phyloP scores from a whole-genome alignment of 2,888 invertebrate species.

The Nomada flava region DNA sequence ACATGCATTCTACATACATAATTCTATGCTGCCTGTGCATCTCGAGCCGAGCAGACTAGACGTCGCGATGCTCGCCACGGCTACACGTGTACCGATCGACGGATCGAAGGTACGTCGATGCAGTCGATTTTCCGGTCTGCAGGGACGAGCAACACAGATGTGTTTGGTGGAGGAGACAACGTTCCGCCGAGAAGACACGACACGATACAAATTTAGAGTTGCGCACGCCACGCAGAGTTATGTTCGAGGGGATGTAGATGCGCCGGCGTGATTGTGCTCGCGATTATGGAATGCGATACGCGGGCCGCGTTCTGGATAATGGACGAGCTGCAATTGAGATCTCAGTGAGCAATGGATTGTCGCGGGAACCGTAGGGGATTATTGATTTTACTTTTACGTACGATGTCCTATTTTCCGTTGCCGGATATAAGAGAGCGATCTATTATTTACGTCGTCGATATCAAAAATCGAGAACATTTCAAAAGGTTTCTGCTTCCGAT shows the following conservation, averaged over 20 bases:
- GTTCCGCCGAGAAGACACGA: conserved; percentile 5
- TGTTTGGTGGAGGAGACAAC: background rate
- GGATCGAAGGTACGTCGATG: background rate
- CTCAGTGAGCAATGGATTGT: background rate
- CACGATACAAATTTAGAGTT: conserved; percentile 16
- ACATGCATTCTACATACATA: conserved; percentile 53
- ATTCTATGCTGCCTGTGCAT: background rate
- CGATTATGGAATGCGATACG: conserved; percentile 24
- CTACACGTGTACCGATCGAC: conserved; percentile 7
- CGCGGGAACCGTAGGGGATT: background rate
- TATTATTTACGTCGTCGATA: too few relatives aligned
- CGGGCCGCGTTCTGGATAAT: background rate
- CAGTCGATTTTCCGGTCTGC: conserved; percentile 7
- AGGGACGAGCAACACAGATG: background rate
- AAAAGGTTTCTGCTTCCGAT: too few relatives aligned
- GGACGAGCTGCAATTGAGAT: background rate
- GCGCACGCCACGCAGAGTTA: background rate
- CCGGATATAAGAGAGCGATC: too few relatives aligned
- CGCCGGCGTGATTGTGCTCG: background rate
- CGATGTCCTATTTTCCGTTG: too few relatives aligned
- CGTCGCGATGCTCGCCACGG: background rate
- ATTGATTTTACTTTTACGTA: background rate
- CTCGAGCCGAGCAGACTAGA: background rate
- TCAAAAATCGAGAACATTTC: too few relatives aligned
- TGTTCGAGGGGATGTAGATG: conserved; percentile 14